Evolutionary conservation across 2,888 invertebrate species (phyloP).

Genomic region (Drosophila paramelanica): DNA sequence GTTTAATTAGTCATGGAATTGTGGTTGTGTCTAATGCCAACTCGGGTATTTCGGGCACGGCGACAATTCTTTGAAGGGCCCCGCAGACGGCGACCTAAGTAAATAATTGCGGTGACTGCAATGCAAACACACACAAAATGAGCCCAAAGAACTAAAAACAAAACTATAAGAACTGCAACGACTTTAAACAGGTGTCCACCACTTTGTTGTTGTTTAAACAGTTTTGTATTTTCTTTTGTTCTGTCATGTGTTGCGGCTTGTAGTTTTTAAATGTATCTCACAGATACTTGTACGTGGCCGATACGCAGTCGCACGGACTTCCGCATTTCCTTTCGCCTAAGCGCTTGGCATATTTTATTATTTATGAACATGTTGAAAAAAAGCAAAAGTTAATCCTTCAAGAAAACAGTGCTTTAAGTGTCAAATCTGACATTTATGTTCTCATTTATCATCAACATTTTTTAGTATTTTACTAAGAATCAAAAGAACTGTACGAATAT

Average conservation of each 20-base stretch:
- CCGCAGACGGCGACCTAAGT: conserved; percentile 36
- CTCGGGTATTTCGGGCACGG: conserved; percentile 22
- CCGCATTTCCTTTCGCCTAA: conserved; percentile 46
- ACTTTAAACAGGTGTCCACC: conserved; percentile 66
- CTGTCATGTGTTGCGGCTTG: conserved; percentile 48
- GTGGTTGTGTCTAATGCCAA: conserved; percentile 28
- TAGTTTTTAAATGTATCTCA: conserved; percentile 31
- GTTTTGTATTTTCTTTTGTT: conserved; percentile 44
- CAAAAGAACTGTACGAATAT: too few species aligned
- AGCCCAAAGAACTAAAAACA: conserved; percentile 6
- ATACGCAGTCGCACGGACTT: conserved; percentile 34
- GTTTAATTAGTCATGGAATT: conserved; percentile 45
- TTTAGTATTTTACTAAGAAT: background rate
- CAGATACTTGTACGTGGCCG: conserved; percentile 30
- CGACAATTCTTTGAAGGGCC: conserved; percentile 19
- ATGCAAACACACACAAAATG: conserved; percentile 46
- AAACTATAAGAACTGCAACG: conserved; percentile 31
- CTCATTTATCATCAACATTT: background rate
- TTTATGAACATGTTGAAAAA: background rate
- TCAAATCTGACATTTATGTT: background rate
- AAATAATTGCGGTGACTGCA: conserved; percentile 53
- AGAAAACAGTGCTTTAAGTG: background rate
- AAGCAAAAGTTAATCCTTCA: background rate
- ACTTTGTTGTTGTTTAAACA: conserved; percentile 21
- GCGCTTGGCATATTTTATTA: background rate